phyloP scores from a whole-genome alignment of 2,113 vertebrate species.

The Tachysurus fulvidraco region DNA sequence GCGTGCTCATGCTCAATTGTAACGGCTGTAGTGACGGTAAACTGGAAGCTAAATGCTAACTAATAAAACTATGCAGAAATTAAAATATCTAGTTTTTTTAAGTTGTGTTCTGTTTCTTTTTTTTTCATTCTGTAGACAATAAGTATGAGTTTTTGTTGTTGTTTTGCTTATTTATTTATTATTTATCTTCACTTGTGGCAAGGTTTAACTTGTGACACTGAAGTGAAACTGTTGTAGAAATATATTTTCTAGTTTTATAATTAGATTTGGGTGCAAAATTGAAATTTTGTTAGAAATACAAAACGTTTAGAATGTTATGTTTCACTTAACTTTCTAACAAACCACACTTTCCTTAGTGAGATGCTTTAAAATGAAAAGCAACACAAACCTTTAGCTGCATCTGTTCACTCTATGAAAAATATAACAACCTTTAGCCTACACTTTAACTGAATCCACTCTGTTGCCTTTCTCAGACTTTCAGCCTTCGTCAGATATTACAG shows the following conservation, averaged over 20 bases:
- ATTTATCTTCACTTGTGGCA: too few relatives aligned
- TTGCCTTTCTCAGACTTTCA: background rate
- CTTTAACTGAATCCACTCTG: background rate
- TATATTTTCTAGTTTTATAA: background rate
- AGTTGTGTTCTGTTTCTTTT: background rate
- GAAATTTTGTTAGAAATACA: background rate
- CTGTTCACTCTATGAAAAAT: background rate
- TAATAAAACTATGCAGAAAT: background rate
- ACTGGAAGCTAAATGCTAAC: background rate
- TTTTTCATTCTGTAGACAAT: background rate
- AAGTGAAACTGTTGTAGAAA: background rate
- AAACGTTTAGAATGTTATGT: background rate
- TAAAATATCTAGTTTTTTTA: background rate
- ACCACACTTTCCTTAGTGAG: background rate
- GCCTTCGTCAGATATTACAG: constrained; percentile 12
- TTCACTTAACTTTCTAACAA: background rate
- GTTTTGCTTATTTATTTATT: too few relatives aligned
- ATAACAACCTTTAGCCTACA: background rate
- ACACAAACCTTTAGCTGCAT: background rate
- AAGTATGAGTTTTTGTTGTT: background rate
- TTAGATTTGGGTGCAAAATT: background rate
- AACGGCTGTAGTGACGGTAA: background rate
- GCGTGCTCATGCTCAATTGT: background rate
- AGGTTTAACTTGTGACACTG: background rate
- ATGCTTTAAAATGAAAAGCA: background rate